Evolutionary conservation across 1,140 invertebrate genomes (phyloP), one percentile per base, ranked within the genome.

Genomic region (Atta texana): DNA sequence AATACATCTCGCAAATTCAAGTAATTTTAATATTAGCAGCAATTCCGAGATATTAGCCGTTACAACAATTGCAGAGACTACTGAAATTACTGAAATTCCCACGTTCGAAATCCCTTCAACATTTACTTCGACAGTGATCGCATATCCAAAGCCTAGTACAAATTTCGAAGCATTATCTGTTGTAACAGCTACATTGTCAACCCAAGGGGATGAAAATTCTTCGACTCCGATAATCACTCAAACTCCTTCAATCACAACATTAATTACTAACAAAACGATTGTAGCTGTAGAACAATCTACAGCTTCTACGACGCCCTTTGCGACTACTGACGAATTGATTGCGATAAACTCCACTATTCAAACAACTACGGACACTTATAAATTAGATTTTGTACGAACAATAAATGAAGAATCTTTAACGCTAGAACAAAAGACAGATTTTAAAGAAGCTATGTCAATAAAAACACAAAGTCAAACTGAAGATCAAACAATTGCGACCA

Each of bases 151-250:
- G 0, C 34, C 7, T n/a, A 44, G 14, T n/a, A 55, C 31, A 5
- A 28, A 59, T 82, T 49, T 57, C 53, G 53, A n/a, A 28, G 24
- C 12, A 28, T 44, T 2, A 6, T 66, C 34, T 16, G 16, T n/a
- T 14, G 75, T 4, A 49, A 81, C 77, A 14, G 18, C 21, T 39
- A 64, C 63, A 57, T 71, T n/a, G 14, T 53, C 82, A 8, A 64
- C n/a, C 12, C 44, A 68, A 86, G 39, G 5, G 3, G n/a, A 68
- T 24, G 16, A 64, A 8, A 64, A 14, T 77, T 39, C 16, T 5
- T 39, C 18, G 3, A 77, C 21, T 10, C 6, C 59, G 3, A 24
- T 18, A 4, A 4, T 31, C n/a, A 44, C 49, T 8, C 75, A 44
- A 68, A 68, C 6, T 81, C 18, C 61, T 0, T 34, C 31, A 1